These are phyloP conservation scores for Propithecus coquereli DNA, from an alignment of 2,113 vertebrate genomes.

Conservation along the genomic window DNA sequence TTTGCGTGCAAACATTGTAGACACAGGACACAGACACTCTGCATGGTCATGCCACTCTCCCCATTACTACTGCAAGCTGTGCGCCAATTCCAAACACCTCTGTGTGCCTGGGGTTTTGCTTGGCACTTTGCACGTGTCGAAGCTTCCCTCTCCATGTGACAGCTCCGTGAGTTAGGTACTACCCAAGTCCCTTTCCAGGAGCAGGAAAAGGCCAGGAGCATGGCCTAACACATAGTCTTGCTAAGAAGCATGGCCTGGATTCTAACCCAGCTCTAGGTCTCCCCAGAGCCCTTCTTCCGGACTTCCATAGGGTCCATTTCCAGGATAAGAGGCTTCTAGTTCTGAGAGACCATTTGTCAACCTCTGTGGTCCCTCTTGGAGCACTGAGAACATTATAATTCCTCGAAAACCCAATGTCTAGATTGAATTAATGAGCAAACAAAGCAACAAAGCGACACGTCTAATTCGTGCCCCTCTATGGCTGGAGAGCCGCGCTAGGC, in stretches of 20 bases:
- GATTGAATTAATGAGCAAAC: slow-evolving; percentile 32
- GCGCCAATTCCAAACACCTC: background rate
- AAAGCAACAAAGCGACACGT: background rate
- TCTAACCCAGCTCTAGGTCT: background rate
- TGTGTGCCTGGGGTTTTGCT: accelerated
- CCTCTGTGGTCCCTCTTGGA: background rate
- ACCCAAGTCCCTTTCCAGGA: too few species aligned
- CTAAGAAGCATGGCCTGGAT: background rate
- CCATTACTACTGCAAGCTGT: accelerated
- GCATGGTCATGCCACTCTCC: accelerated
- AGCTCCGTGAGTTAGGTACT: accelerated
- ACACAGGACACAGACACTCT: background rate
- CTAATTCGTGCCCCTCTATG: background rate
- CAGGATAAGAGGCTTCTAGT: background rate
- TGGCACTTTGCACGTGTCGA: accelerated
- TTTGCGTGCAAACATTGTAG: background rate
- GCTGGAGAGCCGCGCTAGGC: background rate
- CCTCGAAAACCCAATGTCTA: slow-evolving; percentile 24
- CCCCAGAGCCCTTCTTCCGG: background rate
- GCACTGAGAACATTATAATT: background rate
- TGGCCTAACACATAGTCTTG: accelerated
- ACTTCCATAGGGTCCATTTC: background rate
- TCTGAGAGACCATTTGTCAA: background rate
- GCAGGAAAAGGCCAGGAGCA: accelerated
- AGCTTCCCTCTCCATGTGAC: background rate